A percentile compares a stretch with the other conserved stretches of the same genome.
Conservation (phyloP, 2,797 vertebrate genomes). For the Arnoldichthys spilopterus region DNA sequence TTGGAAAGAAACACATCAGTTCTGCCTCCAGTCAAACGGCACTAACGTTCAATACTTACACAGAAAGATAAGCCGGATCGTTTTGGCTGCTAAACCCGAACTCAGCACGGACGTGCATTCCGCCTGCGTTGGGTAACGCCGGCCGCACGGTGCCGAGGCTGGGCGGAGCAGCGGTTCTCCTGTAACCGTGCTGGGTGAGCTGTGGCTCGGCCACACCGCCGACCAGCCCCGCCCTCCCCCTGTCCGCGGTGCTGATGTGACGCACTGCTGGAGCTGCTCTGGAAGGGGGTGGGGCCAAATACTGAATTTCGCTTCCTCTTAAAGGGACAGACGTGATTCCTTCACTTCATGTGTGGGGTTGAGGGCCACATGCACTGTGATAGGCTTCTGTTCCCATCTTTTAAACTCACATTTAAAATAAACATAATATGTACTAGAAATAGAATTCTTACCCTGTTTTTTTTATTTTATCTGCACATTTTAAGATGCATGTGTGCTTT, state of each 20-base stretch:
- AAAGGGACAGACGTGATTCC: slow-evolving; percentile 53
- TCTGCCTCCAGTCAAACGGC: slow-evolving; percentile 40
- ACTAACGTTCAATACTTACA: slow-evolving; percentile 70
- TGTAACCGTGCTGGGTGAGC: slow-evolving; percentile 76
- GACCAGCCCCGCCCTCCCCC: slow-evolving; percentile 55
- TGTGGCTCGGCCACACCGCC: slow-evolving; percentile 60
- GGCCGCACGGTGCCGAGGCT: slow-evolving; percentile 72
- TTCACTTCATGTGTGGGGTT: too few species aligned
- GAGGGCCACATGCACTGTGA: too few species aligned
- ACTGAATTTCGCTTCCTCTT: slow-evolving; percentile 43
- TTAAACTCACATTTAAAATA: too few species aligned
- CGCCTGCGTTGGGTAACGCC: slow-evolving; percentile 57
- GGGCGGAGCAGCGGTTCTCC: slow-evolving; percentile 51
- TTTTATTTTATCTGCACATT: too few species aligned
- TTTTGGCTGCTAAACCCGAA: slow-evolving; percentile 58
- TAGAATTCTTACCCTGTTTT: too few species aligned
- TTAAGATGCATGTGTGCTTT: too few species aligned
- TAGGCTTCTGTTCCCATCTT: too few species aligned
- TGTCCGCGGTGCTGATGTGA: slow-evolving; percentile 65
- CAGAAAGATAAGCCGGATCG: slow-evolving; percentile 53
- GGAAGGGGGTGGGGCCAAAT: slow-evolving; percentile 54
- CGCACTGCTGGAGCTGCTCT: slow-evolving; percentile 56
- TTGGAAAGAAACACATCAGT: not conserved
- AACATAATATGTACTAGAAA: too few species aligned
- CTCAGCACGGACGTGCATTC: slow-evolving; percentile 51